Base-by-base conservation (phyloP, 2,797 vertebrate genomes). In the Sebastes minor region DNA sequence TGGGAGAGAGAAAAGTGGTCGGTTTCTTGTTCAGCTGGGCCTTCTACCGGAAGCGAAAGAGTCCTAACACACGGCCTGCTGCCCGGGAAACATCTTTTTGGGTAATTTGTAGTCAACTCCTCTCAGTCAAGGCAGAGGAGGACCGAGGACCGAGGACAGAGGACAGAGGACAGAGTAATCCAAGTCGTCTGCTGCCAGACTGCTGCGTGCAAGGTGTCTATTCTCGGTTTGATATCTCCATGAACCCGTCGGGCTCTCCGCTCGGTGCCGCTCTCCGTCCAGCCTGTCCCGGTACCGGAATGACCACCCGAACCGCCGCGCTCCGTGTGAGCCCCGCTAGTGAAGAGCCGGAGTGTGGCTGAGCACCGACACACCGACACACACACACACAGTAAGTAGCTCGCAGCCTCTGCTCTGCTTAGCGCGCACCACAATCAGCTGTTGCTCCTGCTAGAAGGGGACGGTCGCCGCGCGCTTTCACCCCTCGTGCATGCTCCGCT, bases 11-110 rank as follows among this genome's bases (percentile, higher is more conserved):
- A 92, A 85, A 92, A 88, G n/a, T 62, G 89, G 81, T 91, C 76
- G 86, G 87, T 78, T 91, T 93, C 92, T 94, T 84, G 91, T 90
- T 90, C 87, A 89, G 89, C 88, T 86, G 84, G 89, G 92, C 92
- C 92, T 94, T 76, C 42, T 60, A 94, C 94, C 94, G 95, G 94
- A 96, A 95, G 94, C 94, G 87, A 89, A 92, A 84, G 81, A 90
- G 86, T 88, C 89, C 91, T 93, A 94, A 88, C 69, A 77, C 90
- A 90, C 90, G 90, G 91, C 92, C 92, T 90, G 92, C n/a, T 88
- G 92, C 89, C 88, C 89, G 84, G 83, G 79, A 79, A 92, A 91
- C 91, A 93, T 93, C 90, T 85, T 63, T 64, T 23, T 66, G 23
- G 23, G 27, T 38, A 46, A 71, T 76, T 70, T 86, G 70, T 61